Base-by-base conservation (phyloP, 1,140 invertebrate species). In the Dolichoris vasculosae region DNA sequence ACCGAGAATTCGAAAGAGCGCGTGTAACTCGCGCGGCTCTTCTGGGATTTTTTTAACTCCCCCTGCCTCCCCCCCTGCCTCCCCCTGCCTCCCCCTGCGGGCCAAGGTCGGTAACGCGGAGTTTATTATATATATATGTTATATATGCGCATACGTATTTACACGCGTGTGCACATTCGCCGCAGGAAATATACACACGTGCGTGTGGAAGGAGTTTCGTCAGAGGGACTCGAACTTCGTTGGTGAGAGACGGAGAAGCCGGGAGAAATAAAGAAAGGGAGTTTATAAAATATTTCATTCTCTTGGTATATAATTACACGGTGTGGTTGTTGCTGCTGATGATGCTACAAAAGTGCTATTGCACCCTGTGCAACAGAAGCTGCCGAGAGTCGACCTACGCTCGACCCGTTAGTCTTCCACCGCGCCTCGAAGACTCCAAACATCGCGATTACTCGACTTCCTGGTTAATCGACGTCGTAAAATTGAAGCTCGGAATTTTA, bases 331-430 rank as follows among this genome's bases (percentile, higher is more conserved):
- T 15, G 46, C 43, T 35, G 30, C n/a, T n/a, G 40, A 9, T 46
- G 9, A 46, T 51, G 43, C 55, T 59, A 26, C 23, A 26, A 26
- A 59, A 26, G 40, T 26, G 69, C 69, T 43, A 23, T 80, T 80
- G 43, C 78, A 67, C 26, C 0, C 23, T 83, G 87, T 86, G 88
- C 89, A 91, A 90, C 76, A 90, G 79, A 82, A 82, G 79, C 79
- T 82, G n/a, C 64, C 32, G 26, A 48, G 15, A 69, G 64, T 38
- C 79, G 64, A 71, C 30, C 64, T 46, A 17, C 40, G 30, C 64
- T 82, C n/a, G 40, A 30, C 20, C 43, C 7, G 7, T 7, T 73
- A 38, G 38, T 40, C 40, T 38, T 4, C 7, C 23, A 73, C 8
- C 38, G 40, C 40, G 69, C 69, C 38, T 40, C 15, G 35, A 43